Evolutionary conservation across 2,888 invertebrate species (phyloP).

Genomic region (Tetheella fluctuosa): DNA sequence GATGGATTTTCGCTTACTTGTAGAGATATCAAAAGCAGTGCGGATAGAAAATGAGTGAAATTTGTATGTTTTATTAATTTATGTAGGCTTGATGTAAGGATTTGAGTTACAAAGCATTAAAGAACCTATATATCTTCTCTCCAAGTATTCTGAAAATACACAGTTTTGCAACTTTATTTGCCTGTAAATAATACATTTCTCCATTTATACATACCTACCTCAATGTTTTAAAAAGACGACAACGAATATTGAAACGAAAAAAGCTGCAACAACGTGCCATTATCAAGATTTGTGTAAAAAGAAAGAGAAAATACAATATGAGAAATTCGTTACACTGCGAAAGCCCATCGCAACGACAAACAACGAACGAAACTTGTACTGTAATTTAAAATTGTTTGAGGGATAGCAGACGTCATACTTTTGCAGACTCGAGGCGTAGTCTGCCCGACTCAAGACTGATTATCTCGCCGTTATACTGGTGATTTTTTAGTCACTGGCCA

Average conservation of each 20-base stretch:
- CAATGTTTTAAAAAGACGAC: slow-evolving; percentile 11
- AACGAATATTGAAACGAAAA: slow-evolving; percentile 32
- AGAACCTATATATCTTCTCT: neutral
- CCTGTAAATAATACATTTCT: no score
- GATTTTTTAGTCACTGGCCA: no score
- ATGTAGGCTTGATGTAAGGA: neutral
- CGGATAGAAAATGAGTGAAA: slow-evolving; percentile 1
- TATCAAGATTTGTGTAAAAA: slow-evolving; percentile 33
- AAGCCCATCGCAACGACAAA: slow-evolving; percentile 71
- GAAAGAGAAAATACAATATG: slow-evolving; percentile 33
- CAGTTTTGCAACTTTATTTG: no score
- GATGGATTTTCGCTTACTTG: neutral
- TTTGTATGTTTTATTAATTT: neutral
- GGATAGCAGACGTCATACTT: neutral
- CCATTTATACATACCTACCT: neutral
- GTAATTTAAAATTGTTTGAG: slow-evolving; percentile 17
- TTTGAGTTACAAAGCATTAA: neutral
- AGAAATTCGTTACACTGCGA: slow-evolving; percentile 50
- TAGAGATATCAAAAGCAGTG: slow-evolving; percentile 12
- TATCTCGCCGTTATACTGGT: no score
- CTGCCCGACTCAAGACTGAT: neutral
- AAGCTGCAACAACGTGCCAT: slow-evolving; percentile 53
- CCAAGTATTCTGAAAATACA: neutral
- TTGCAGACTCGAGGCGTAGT: neutral
- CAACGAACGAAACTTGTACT: slow-evolving; percentile 50